Evolutionary conservation across 2,888 invertebrate species (phyloP), one percentile per base, ranked within the genome.

Genomic region (Netelia melanura): DNA sequence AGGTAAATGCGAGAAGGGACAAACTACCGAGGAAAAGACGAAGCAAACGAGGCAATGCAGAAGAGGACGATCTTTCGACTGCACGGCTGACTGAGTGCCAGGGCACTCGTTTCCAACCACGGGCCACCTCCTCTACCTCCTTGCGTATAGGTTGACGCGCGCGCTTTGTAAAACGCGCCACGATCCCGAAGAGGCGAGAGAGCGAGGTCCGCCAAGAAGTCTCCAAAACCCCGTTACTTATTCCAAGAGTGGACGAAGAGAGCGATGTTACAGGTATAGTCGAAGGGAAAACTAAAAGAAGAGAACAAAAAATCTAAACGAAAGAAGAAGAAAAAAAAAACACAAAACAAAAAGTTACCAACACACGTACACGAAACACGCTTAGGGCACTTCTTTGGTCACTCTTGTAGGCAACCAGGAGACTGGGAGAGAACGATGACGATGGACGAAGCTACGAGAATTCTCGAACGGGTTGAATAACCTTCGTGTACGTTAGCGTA

Each of bases 51-150:
- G 87, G 71, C 58, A 81, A 78, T 78, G 71, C 85, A 85, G 87
- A 86, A 78, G 89, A 89, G 89, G 92, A 90, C 90, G 92, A 92
- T 92, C 90, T 90, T 93, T 90, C 90, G 91, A 92, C 92, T 92
- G 90, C 91, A 93, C 93, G 93, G 92, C 92, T 93, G 92, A 93
- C 93, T 92, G 93, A 92, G 86, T 89, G 89, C 86, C 86, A 85
- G 85, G 80, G 38, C 38, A 38, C 62, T 82, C 58, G 77, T 68
- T 44, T 81, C 54, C 61, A 70, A 62, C 38, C 23, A 54, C 38
- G n/a, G 23, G 30, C 56, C 56, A 48, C 54, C 25, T 21, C 43
- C 25, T n/a, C 54, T 14, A 11, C 52, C 52, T 52, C 52, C n/a
- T 17, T 17, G n/a, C 54, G 54, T 3, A n/a, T 17, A n/a, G 54